Base-by-base conservation (phyloP, 1,140 invertebrate species). In the Rhynchophorus ferrugineus region DNA sequence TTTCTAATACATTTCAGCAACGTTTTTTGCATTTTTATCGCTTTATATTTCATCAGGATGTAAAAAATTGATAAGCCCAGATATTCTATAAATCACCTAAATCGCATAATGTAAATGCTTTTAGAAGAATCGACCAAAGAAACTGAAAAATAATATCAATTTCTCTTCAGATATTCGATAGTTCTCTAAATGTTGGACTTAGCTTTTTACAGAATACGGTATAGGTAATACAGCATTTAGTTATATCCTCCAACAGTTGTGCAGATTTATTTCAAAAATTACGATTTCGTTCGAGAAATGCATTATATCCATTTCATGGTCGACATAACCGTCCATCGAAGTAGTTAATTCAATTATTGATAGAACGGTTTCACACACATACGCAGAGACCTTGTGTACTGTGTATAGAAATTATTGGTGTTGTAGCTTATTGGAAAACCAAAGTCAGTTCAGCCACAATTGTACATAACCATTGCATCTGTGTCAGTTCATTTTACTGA, bases 371-470 rank as follows among this genome's bases (percentile, higher is more conserved):
- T 59, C 60, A 64, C 60, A 55, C 44, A 54, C 38, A 49, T 50
- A 22, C 39, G 8, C 21, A 47, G 17, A 56, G 48, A 59, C 46
- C 45, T 38, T 48, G 24, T 48, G 48, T 19, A 59, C 22, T 8
- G 37, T n/a, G n/a, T n/a, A n/a, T 44, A 44, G 17, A 44, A 51
- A 42, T 42, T 39, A 49, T 63, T 62, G 63, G 44, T 61, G 52
- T 53, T 58, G 61, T 44, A 63, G 57, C 45, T 19, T 64, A 47
- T 33, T 44, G 18, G 62, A 62, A 29, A 59, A 65, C 36, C 52
- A 54, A 19, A 59, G 61, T 61, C 9, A 53, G 51, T 61, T 56
- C 14, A 64, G 62, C 52, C 50, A 55, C 47, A 58, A 50, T 52
- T 53, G 59, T 62, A 48, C 60, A 38, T 60, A 64, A 46, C 41